Percentiles rank a stretch among this genome's conserved stretches.
Conservation (phyloP, 2,888 invertebrate species). For the Ischnus inquisitorius region DNA sequence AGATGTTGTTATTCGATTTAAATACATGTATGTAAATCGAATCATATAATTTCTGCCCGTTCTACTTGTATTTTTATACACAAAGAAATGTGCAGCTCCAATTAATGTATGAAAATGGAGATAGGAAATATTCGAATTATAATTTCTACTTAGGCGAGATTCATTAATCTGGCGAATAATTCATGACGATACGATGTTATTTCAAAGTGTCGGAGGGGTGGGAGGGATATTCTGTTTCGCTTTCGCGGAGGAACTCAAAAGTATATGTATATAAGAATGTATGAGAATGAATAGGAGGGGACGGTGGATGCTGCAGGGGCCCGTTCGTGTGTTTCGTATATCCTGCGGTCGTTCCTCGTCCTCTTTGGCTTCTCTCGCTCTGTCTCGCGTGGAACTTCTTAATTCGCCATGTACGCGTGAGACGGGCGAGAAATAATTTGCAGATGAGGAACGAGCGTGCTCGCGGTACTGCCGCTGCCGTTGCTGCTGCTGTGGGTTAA, state of each 20-base stretch:
- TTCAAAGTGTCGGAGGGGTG: conserved; percentile 25
- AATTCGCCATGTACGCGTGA: conserved; percentile 68
- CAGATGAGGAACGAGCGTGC: conserved; percentile 63
- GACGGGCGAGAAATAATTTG: conserved; percentile 71
- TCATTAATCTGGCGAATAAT: conserved; percentile 52
- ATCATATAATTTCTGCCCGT: not conserved
- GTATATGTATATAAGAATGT: conserved; percentile 13
- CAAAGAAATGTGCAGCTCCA: not conserved
- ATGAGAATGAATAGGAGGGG: conserved; percentile 20
- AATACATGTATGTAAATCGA: no score
- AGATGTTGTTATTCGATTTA: no score
- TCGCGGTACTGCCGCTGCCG: conserved; percentile 46
- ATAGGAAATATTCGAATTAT: not conserved
- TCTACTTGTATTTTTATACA: not conserved
- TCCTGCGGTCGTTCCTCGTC: not conserved
- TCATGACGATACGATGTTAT: conserved; percentile 55
- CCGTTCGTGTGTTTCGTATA: conserved; percentile 22
- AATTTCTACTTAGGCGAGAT: conserved; percentile 7
- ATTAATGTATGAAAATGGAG: not conserved
- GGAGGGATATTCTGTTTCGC: conserved; percentile 24
- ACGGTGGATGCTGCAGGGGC: conserved; percentile 4
- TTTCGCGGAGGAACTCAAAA: not conserved
- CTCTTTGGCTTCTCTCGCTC: not conserved
- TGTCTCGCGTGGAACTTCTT: conserved; percentile 69
- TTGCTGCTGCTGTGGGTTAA: conserved; percentile 38